Percentiles rank a stretch among this genome's conserved stretches.
These are phyloP conservation scores for Mirza zaza DNA, from an alignment of 2,113 vertebrate genomes.

Conservation along the genomic window DNA sequence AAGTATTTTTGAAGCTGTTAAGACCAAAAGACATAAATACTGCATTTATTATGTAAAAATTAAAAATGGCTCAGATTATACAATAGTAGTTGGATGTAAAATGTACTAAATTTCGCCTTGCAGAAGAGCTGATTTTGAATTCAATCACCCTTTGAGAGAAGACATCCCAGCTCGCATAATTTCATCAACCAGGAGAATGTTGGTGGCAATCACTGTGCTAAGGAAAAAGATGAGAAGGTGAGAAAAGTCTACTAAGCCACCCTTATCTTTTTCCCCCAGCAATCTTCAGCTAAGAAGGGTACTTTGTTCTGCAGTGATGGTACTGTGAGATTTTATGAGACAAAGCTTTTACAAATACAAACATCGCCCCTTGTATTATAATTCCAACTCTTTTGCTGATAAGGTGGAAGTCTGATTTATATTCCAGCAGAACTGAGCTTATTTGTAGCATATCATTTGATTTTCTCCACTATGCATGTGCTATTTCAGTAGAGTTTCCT, in stretches of 20 bases:
- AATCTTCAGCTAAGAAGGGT: neutral
- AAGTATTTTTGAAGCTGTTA: conserved; percentile 51
- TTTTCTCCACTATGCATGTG: neutral
- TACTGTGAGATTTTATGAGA: conserved; percentile 25
- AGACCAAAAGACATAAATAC: conserved; percentile 31
- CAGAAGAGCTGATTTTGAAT: conserved; percentile 33
- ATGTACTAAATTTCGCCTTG: conserved; percentile 32
- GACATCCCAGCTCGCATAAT: conserved; percentile 98
- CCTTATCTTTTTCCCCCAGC: neutral
- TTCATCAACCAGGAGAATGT: conserved; percentile 97
- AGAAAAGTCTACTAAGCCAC: neutral
- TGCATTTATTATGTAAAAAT: conserved; percentile 71
- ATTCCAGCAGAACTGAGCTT: conserved; percentile 40
- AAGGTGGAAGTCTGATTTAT: neutral
- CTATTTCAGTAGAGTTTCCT: neutral
- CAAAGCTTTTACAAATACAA: conserved; percentile 14
- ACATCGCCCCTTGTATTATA: neutral
- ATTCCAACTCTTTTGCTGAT: conserved; percentile 36
- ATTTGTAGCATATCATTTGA: conserved; percentile 32
- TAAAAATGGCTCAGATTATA: neutral
- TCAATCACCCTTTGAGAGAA: conserved; percentile 93
- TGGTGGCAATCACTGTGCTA: conserved; percentile 96
- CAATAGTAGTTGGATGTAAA: neutral
- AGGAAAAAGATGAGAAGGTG: conserved; percentile 36
- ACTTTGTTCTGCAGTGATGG: neutral